Conservation (phyloP, 1,140 invertebrate genomes). For the Dreissena rostriformis region DNA sequence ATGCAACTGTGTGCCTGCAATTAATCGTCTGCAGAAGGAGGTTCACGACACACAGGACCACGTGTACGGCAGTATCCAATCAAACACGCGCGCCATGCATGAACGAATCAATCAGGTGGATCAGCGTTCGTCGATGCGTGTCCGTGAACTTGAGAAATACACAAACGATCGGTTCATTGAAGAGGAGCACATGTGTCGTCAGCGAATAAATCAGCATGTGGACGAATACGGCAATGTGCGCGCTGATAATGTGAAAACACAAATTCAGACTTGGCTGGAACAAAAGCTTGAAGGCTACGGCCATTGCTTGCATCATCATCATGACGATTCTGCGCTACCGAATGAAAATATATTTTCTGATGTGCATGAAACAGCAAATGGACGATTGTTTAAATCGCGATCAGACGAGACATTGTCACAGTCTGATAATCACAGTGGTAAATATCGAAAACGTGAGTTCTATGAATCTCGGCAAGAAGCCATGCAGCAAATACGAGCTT, state of each 20-base stretch:
- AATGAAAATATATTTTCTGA: constrained; percentile 73
- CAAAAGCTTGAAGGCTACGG: constrained; percentile 71
- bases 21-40: constrained; percentile 93
- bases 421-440: constrained; percentile 77
- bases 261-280: constrained; percentile 75
- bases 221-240: constrained; percentile 65
- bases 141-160: constrained; percentile 80
- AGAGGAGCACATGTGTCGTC: constrained; percentile 67
- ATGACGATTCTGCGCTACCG: constrained; percentile 76
- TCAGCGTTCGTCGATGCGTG: constrained; percentile 88
- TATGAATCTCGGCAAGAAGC: constrained; percentile 75
- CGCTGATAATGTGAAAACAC: constrained; percentile 60
- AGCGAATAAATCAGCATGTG: constrained; percentile 62
- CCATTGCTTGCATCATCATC: constrained; percentile 76
- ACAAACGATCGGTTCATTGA: constrained; percentile 69
- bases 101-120: constrained; percentile 91
- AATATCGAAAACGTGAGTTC: constrained; percentile 72
- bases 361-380: constrained; percentile 70
- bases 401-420: constrained; percentile 80
- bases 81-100: constrained; percentile 90
- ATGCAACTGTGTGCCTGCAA: constrained; percentile 91
- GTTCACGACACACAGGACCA: constrained; percentile 93
- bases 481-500: constrained; percentile 76
- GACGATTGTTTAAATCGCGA: constrained; percentile 75
- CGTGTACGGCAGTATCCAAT: constrained; percentile 91